Evolutionary conservation across 2,888 invertebrate genomes (phyloP).

Genomic region (Chrysolina americana): DNA sequence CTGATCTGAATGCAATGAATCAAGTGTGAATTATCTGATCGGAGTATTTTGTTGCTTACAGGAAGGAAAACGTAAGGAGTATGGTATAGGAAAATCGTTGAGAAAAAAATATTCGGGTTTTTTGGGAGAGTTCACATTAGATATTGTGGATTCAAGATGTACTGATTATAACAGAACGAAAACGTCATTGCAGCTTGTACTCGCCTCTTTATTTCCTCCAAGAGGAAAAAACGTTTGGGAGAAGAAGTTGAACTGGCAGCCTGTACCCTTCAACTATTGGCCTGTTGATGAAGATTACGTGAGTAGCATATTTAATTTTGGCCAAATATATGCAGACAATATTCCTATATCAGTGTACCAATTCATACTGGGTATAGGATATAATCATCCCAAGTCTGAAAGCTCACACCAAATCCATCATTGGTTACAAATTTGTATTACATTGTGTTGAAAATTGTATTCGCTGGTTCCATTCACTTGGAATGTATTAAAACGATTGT

Average conservation of each 20-base stretch:
- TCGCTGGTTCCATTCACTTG: no score
- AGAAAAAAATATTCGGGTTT: conserved; percentile 76
- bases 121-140: conserved; percentile 74
- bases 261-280: conserved; percentile 59
- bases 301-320: conserved; percentile 30
- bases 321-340: background rate
- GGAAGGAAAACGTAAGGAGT: conserved; percentile 67
- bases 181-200: conserved; percentile 78
- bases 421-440: no score
- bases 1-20: background rate
- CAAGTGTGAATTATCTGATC: background rate
- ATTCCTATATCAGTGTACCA: no score
- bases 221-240: conserved; percentile 73
- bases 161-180: conserved; percentile 81
- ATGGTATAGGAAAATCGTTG: conserved; percentile 76
- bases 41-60: conserved; percentile 43
- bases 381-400: no score
- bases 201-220: conserved; percentile 81
- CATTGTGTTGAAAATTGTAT: no score
- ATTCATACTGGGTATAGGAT: no score
- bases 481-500: no score
- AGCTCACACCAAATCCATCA: no score
- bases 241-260: conserved; percentile 61
- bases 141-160: conserved; percentile 75
- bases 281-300: conserved; percentile 55